Conservation (phyloP, 2,888 invertebrate species). For the Strigamia transsilvanica region DNA sequence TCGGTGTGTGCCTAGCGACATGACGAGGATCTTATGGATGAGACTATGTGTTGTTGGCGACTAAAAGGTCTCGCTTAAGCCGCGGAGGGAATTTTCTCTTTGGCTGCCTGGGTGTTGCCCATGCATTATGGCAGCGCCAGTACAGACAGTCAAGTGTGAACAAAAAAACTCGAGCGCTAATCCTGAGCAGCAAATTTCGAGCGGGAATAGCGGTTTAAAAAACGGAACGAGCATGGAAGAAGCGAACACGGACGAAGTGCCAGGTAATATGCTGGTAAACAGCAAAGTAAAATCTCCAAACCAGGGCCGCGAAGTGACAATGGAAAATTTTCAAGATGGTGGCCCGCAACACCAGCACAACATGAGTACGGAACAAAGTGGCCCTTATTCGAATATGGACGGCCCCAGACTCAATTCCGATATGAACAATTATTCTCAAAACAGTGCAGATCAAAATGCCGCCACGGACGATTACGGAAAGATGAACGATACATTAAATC, state of each 20-base stretch:
- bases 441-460: slow-evolving; percentile 60
- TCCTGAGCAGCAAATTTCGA: slow-evolving; percentile 57
- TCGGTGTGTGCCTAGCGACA: slow-evolving; percentile 61
- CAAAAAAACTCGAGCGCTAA: slow-evolving; percentile 59
- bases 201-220: slow-evolving; percentile 58
- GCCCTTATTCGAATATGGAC: slow-evolving; percentile 59
- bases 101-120: slow-evolving; percentile 58
- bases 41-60: slow-evolving; percentile 52
- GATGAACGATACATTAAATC: slow-evolving; percentile 61
- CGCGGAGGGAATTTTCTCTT: slow-evolving; percentile 57
- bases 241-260: slow-evolving; percentile 56
- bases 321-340: slow-evolving; percentile 64
- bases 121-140: slow-evolving; percentile 60
- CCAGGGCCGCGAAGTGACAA: slow-evolving; percentile 60
- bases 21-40: slow-evolving; percentile 2
- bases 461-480: slow-evolving; percentile 60
- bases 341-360: slow-evolving; percentile 60
- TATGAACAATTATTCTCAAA: slow-evolving; percentile 60
- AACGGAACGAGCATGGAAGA: slow-evolving; percentile 58
- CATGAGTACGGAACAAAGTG: slow-evolving; percentile 59
- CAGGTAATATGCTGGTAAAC: slow-evolving; percentile 58
- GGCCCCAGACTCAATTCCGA: slow-evolving; percentile 61
- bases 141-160: slow-evolving; percentile 59
- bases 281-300: slow-evolving; percentile 60
- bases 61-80: slow-evolving; percentile 55